Evolutionary conservation across 2,888 invertebrate genomes (phyloP), one percentile per base, ranked within the genome.

Genomic region (Ophioninae sp.): DNA sequence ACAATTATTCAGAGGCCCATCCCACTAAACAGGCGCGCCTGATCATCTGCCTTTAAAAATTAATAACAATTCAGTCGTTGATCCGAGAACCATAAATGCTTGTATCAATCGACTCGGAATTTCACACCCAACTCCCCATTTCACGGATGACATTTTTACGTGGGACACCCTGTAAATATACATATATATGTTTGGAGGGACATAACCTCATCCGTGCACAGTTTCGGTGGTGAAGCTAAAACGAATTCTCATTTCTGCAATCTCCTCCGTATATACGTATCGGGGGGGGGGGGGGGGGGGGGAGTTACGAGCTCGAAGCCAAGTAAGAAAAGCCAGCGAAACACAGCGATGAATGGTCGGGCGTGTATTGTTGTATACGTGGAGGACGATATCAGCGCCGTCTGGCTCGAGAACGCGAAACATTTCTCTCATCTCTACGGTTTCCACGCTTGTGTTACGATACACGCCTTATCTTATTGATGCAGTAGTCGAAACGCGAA

Each of bases 221-320:
- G 37, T 67, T 23, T 37, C 23, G 20, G 59, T 30, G 59, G 59
- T 67, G 39, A 61, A 59, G 44, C 61, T 68, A 22, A 23, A 68
- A 71, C 41, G 58, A 75, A 74, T 69, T 80, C 63, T 37, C 23
- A 76, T 65, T 67, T 67, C 44, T 71, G 20, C 30, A 56, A n/a
- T 37, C 30, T 23, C 58, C 68, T 17, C 61, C 51, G 20, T 51
- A 44, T 30, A 2, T 23, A 13, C 23, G 37, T 39, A 65, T 65
- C 30, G 30, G 8, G 39, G 61, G 22, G 30, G 61, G 23, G 6
- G 69, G 39, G 59, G 39, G 56, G 39, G 68, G 63, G 74, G 58
- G 13, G 71, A 58, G 64, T 65, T 58, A 9, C 58, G 13, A 71
- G 17, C 64, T 58, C 41, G 39, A 65, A 71, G 61, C 13, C 58